Percentiles rank a stretch among this genome's conserved stretches.
phyloP scores from a whole-genome alignment of 2,888 invertebrate genomes.

The Diloba caeruleocephala region DNA sequence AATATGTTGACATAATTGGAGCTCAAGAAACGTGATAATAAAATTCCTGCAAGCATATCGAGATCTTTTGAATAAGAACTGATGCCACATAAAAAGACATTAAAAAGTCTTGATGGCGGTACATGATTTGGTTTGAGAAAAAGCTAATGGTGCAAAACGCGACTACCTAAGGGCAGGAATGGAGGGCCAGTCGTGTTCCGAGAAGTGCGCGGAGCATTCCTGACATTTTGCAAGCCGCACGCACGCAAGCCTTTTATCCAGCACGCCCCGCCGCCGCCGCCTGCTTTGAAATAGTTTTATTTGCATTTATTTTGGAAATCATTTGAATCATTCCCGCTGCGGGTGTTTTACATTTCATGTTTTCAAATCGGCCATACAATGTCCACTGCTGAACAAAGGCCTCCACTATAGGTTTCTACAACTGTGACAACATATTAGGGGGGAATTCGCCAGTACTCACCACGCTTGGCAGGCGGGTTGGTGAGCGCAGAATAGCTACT shows the following conservation, averaged over 20 bases:
- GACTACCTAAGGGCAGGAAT: slow-evolving; percentile 63
- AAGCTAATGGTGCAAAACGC: slow-evolving; percentile 66
- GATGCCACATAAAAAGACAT: slow-evolving; percentile 11
- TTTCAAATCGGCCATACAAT: too few species aligned
- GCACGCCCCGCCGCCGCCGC: slow-evolving; percentile 50
- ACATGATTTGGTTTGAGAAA: slow-evolving; percentile 59
- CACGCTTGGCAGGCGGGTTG: too few species aligned
- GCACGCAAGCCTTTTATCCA: slow-evolving; percentile 52
- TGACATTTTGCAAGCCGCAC: slow-evolving; percentile 66
- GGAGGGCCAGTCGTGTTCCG: slow-evolving; percentile 63
- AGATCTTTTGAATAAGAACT: slow-evolving; percentile 4
- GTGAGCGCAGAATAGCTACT: too few species aligned
- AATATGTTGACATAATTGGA: too few species aligned
- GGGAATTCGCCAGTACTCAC: too few species aligned
- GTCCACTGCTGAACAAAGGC: too few species aligned
- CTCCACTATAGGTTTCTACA: too few species aligned
- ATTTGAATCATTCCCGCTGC: slow-evolving; percentile 51
- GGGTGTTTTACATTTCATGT: slow-evolving; percentile 50
- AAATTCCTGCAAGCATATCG: slow-evolving; percentile 1
- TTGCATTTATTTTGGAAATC: slow-evolving; percentile 68
- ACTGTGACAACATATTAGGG: too few species aligned
- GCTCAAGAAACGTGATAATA: neutral
- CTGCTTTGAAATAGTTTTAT: slow-evolving; percentile 65
- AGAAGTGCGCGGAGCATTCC: slow-evolving; percentile 63
- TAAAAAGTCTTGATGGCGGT: slow-evolving; percentile 48